Conservation (phyloP, 2,888 invertebrate genomes). For the Lagria hirta region DNA sequence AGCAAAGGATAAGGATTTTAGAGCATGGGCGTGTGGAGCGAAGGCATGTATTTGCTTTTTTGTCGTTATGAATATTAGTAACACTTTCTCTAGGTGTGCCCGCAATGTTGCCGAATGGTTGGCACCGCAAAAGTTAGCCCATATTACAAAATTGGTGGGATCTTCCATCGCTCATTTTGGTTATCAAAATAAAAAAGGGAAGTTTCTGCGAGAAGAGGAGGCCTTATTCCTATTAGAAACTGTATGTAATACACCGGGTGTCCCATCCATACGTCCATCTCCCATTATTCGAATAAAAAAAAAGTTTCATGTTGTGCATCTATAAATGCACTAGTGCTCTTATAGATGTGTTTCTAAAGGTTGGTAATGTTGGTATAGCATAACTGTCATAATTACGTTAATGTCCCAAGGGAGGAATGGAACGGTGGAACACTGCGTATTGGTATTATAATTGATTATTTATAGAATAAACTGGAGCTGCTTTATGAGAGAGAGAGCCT, state of each 20-base stretch:
- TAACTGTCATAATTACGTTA: too few species aligned
- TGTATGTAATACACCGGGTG: too few species aligned
- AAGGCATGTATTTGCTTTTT: too few species aligned
- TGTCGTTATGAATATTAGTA: too few species aligned
- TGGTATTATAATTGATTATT: conserved; percentile 5
- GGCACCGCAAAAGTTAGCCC: neutral
- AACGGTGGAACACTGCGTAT: too few species aligned
- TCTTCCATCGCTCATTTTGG: conserved; percentile 2
- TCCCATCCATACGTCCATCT: too few species aligned
- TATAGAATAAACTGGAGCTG: conserved; percentile 12
- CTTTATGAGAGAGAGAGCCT: neutral
- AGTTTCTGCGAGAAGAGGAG: conserved; percentile 4
- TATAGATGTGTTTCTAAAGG: too few species aligned
- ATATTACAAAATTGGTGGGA: conserved; percentile 1
- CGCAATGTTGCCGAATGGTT: conserved; percentile 9
- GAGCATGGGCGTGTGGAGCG: conserved; percentile 8
- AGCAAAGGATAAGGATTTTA: neutral
- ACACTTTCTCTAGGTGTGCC: conserved; percentile 7
- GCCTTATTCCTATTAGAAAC: conserved; percentile 6
- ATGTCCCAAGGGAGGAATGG: too few species aligned
- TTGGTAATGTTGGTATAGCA: too few species aligned
- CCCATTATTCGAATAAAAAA: too few species aligned
- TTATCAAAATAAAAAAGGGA: conserved; percentile 5
- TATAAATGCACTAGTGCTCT: too few species aligned
- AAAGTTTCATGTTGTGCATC: neutral